Evolutionary conservation across 2,797 vertebrate genomes (phyloP).

Genomic region (Alcedo quadribrachys): DNA sequence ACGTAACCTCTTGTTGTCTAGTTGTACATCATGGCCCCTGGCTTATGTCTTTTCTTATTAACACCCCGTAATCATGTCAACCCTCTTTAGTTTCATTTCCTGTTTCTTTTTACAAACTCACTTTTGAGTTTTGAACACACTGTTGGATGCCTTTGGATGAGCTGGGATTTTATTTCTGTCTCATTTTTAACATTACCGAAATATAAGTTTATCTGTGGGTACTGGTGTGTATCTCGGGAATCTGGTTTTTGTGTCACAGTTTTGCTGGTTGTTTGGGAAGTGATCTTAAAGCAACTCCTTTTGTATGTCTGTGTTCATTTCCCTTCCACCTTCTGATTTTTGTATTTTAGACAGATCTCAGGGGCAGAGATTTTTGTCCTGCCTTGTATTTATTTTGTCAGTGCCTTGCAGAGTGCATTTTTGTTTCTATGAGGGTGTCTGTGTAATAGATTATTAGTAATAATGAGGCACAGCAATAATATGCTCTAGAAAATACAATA

Average conservation of each 20-base stretch:
- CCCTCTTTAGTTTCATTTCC: constrained; percentile 76
- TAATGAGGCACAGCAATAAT: neutral
- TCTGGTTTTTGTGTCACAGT: constrained; percentile 1
- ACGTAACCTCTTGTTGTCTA: constrained; percentile 83
- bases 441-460: neutral
- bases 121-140: constrained; percentile 16
- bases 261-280: neutral
- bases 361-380: neutral
- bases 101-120: constrained; percentile 71
- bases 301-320: neutral
- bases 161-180: neutral
- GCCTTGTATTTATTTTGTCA: neutral
- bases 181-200: neutral
- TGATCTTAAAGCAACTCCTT: neutral
- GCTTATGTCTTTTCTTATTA: constrained; percentile 85
- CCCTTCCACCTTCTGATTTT: neutral
- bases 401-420: neutral
- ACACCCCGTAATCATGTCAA: constrained; percentile 80
- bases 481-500: neutral
- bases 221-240: neutral
- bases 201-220: neutral
- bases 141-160: constrained; percentile 23
- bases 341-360: neutral
- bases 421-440: neutral
- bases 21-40: constrained; percentile 82